A percentile compares a stretch with the other conserved stretches of the same genome.
These are phyloP conservation scores for Diogma glabrata DNA, from an alignment of 2,888 invertebrate species.

Conservation along the genomic window DNA sequence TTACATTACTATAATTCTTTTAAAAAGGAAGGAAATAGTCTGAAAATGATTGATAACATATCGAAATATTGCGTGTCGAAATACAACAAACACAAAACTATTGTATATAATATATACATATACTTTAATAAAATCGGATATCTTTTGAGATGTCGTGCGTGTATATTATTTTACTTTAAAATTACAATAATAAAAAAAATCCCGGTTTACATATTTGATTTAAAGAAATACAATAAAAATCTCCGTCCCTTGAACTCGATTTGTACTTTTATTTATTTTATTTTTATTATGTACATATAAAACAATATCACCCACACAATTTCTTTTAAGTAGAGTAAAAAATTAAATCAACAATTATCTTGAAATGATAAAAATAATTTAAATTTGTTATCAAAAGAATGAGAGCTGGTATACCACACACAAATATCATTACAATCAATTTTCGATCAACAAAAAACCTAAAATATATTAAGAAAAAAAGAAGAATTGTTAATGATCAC, in stretches of 20 bases:
- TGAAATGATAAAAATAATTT: too few relatives aligned
- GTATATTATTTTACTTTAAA: conserved; percentile 4
- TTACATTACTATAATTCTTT: too few relatives aligned
- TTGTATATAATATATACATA: not conserved
- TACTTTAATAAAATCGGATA: not conserved
- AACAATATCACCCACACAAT: conserved; percentile 2
- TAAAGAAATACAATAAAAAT: too few relatives aligned
- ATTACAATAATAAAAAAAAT: conserved; percentile 6
- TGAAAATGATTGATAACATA: conserved; percentile 19
- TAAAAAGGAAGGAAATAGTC: conserved; percentile 17
- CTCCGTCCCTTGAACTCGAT: conserved; percentile 6
- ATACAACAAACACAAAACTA: not conserved
- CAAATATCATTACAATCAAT: too few relatives aligned
- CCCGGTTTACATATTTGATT: too few relatives aligned
- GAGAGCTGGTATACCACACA: too few relatives aligned
- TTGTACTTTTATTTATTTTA: not conserved
- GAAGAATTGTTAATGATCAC: too few relatives aligned
- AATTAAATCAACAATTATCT: too few relatives aligned
- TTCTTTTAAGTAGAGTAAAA: too few relatives aligned
- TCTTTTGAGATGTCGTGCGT: conserved; percentile 9
- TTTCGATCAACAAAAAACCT: too few relatives aligned
- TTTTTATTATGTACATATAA: conserved; percentile 3
- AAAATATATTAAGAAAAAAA: too few relatives aligned
- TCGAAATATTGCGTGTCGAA: conserved; percentile 18
- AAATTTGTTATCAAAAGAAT: too few relatives aligned